phyloP scores from a whole-genome alignment of 2,113 vertebrate species.

The Sturnira hondurensis region DNA sequence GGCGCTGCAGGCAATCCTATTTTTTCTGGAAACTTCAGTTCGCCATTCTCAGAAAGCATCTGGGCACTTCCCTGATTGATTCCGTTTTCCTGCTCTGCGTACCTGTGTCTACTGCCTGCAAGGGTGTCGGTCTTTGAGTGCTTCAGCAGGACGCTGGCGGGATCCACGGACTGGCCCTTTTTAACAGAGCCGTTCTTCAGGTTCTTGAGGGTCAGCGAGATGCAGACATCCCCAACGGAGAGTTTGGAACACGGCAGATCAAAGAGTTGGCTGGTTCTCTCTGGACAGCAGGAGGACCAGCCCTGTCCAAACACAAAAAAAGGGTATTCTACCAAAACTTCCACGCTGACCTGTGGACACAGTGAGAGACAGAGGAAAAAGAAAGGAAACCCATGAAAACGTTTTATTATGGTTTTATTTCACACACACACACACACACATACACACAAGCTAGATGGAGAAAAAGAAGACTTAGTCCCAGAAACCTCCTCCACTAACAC shows the following conservation, averaged over 20 bases:
- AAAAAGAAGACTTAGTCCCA: background rate
- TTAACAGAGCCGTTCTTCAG: slow-evolving; percentile 96
- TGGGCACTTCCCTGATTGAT: slow-evolving; percentile 85
- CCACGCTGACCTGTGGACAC: slow-evolving; percentile 92
- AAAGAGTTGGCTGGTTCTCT: slow-evolving; percentile 96
- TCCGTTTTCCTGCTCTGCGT: slow-evolving; percentile 92
- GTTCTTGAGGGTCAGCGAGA: slow-evolving; percentile 98
- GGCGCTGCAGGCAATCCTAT: slow-evolving; percentile 82
- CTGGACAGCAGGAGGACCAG: slow-evolving; percentile 99
- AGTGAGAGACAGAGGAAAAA: slow-evolving; percentile 43
- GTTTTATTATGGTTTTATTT: background rate
- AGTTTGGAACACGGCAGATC: slow-evolving; percentile 98
- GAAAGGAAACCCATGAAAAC: slow-evolving; percentile 10
- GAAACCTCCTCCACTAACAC: background rate
- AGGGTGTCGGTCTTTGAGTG: slow-evolving; percentile 85
- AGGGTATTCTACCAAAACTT: slow-evolving; percentile 97
- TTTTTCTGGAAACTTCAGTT: slow-evolving; percentile 88
- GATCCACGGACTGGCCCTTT: slow-evolving; percentile 90
- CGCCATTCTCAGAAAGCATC: slow-evolving; percentile 90
- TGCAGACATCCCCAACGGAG: slow-evolving; percentile 98
- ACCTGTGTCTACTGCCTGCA: slow-evolving; percentile 83
- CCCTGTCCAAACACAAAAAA: slow-evolving; percentile 99
- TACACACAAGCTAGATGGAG: background rate
- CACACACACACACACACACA: accelerated
- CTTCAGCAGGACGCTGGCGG: slow-evolving; percentile 88